Conservation (phyloP, 2,888 invertebrate genomes). For the Mythimna pallens region DNA sequence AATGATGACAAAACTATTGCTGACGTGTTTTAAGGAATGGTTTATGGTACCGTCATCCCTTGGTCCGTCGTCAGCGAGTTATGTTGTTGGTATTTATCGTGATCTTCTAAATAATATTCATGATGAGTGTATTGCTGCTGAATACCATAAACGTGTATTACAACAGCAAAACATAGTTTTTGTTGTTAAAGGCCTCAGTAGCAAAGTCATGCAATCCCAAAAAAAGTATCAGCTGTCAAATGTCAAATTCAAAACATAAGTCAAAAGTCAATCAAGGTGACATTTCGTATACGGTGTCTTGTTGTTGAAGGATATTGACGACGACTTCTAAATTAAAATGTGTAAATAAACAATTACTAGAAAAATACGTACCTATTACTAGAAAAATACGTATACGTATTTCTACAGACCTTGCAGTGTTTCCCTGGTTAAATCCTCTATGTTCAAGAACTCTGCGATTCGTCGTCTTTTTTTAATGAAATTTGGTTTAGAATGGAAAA, state of each 20-base stretch:
- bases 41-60: not conserved
- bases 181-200: too few relatives aligned
- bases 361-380: constrained; percentile 6
- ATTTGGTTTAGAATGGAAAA: too few relatives aligned
- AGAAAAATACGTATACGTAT: too few relatives aligned
- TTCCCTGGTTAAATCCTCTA: too few relatives aligned
- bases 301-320: not conserved
- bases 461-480: too few relatives aligned
- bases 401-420: too few relatives aligned
- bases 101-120: too few relatives aligned
- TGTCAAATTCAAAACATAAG: not conserved
- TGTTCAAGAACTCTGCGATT: not conserved
- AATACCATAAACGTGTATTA: too few relatives aligned
- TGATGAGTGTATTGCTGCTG: too few relatives aligned
- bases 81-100: too few relatives aligned
- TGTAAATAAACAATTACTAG: constrained; percentile 39
- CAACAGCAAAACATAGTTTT: too few relatives aligned
- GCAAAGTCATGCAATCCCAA: not conserved
- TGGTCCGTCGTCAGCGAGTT: constrained; percentile 9
- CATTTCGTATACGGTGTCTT: constrained; percentile 5
- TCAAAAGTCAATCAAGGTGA: constrained; percentile 10
- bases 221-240: not conserved
- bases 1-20: not conserved
- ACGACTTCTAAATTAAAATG: constrained; percentile 11
- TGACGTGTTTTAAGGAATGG: not conserved